Evolutionary conservation across 2,888 invertebrate genomes (phyloP), one percentile per base, ranked within the genome.

Genomic region (Troides oblongomaculatus): DNA sequence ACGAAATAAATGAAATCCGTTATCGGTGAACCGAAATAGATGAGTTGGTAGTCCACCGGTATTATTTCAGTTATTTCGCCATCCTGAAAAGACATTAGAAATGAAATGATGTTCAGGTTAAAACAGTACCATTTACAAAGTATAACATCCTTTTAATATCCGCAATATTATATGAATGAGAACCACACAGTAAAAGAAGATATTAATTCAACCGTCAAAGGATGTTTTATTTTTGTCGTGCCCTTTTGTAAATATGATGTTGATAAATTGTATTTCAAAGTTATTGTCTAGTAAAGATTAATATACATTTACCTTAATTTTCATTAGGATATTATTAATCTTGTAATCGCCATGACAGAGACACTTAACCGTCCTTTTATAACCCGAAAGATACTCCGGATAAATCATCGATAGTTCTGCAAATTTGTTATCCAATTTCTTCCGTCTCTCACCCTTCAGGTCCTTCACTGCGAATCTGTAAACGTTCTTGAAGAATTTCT

Each of bases 321-420:
- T 85, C 14, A 75, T 64, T 76, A 90, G 72, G 25, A 89, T 78
- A 75, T 90, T 89, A 66, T 82, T 85, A n/a, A 81, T 77, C 71
- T 82, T 84, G 67, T 80, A 90, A 75, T 89, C 85, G 3, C 81
- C 81, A 60, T 85, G 84, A 39, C 80, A 79, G n/a, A 84, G 68
- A 46, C 80, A 80, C 21, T 72, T 68, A 6, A 71, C 71, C 4
- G 71, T 71, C 6, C 73, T 69, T 0, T 68, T 65, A 8, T 71
- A 61, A n/a, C 78, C 75, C 0, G 43, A 66, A 7, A 78, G 68
- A 68, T 79, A 81, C 61, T 75, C 73, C 5, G 69, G 66, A 72
- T 74, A 78, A 66, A 75, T 82, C 4, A 78, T 72, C 43, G 74
- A 63, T 1, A 75, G 71, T 21, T 56, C 72, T 5, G 71, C 73